Conservation (phyloP, 2,888 invertebrate genomes). For the Leptopilina drosophilae region DNA sequence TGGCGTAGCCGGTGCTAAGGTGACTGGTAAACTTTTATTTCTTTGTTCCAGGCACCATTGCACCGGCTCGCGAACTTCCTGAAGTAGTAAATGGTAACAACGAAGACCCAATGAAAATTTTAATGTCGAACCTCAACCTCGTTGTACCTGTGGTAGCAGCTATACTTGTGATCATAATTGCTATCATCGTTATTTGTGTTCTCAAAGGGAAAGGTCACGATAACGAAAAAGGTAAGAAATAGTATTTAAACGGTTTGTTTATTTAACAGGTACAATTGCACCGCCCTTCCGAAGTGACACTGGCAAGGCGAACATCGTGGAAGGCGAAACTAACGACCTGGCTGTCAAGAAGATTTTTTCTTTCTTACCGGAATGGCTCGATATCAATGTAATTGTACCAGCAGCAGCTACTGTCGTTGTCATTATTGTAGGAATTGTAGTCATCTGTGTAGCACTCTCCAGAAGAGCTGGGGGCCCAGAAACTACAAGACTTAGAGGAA, state of each 20-base stretch:
- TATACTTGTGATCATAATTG: conserved; percentile 94
- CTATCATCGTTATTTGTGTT: conserved; percentile 94
- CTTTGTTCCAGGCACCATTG: conserved; percentile 94
- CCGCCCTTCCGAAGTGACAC: conserved; percentile 82
- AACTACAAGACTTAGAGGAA: conserved; percentile 87
- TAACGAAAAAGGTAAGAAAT: conserved; percentile 82
- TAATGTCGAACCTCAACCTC: conserved; percentile 93
- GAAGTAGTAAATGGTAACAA: conserved; percentile 80
- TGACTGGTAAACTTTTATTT: conserved; percentile 62
- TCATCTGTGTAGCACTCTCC: conserved; percentile 92
- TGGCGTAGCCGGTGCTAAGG: conserved; percentile 71
- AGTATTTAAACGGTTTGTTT: conserved; percentile 68
- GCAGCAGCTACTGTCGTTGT: conserved; percentile 93
- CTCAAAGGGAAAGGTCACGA: conserved; percentile 92
- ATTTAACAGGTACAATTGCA: conserved; percentile 86
- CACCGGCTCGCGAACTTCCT: conserved; percentile 91
- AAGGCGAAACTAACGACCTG: conserved; percentile 80
- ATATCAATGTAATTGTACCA: conserved; percentile 93
- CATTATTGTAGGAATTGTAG: conserved; percentile 92
- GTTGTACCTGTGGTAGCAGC: conserved; percentile 96
- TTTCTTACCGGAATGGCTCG: conserved; percentile 92
- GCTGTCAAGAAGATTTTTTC: conserved; percentile 80
- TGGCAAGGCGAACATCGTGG: conserved; percentile 81
- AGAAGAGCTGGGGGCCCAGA: conserved; percentile 84
- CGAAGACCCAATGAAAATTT: conserved; percentile 91